A percentile compares a stretch with the other conserved stretches of the same genome.
Evolutionary conservation across 2,888 invertebrate species (phyloP).

Genomic region (Aporophyla nigra): DNA sequence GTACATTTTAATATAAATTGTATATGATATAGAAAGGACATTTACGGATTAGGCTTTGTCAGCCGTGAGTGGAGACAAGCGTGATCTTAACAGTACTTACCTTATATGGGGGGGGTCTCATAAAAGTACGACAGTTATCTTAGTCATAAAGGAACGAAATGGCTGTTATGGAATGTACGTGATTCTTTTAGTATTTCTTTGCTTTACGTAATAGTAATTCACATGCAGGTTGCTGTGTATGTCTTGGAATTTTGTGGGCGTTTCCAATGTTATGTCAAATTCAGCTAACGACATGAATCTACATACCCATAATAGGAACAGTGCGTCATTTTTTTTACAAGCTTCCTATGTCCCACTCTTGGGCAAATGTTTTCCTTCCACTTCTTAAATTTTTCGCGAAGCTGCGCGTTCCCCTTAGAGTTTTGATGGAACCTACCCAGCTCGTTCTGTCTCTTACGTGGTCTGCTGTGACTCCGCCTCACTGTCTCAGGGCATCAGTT

Average conservation of each 20-base stretch:
- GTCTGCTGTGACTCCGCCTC: too few species aligned
- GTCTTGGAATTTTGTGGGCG: constrained; percentile 3
- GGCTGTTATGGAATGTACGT: constrained; percentile 69
- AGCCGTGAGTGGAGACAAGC: constrained; percentile 49
- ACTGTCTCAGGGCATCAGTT: too few species aligned
- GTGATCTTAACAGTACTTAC: constrained; percentile 50
- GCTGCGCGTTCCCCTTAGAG: too few species aligned
- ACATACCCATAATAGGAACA: neutral
- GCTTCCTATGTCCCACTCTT: too few species aligned
- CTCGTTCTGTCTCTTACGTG: too few species aligned
- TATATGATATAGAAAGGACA: constrained; percentile 40
- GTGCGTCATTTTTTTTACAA: too few species aligned
- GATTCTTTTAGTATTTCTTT: constrained; percentile 65
- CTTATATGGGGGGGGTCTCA: constrained; percentile 61
- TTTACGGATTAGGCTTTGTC: constrained; percentile 39
- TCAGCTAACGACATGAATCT: neutral
- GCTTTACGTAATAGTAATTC: constrained; percentile 57
- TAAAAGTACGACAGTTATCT: constrained; percentile 67
- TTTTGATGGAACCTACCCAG: too few species aligned
- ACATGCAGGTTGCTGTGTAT: neutral
- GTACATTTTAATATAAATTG: constrained; percentile 13
- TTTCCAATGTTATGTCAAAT: neutral
- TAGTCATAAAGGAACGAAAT: constrained; percentile 62
- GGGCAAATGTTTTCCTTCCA: too few species aligned
- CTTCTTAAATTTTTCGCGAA: too few species aligned